A percentile compares a stretch with the other conserved stretches of the same genome.
Conservation (phyloP, 2,797 vertebrate genomes). For the Chaunax sp. region DNA sequence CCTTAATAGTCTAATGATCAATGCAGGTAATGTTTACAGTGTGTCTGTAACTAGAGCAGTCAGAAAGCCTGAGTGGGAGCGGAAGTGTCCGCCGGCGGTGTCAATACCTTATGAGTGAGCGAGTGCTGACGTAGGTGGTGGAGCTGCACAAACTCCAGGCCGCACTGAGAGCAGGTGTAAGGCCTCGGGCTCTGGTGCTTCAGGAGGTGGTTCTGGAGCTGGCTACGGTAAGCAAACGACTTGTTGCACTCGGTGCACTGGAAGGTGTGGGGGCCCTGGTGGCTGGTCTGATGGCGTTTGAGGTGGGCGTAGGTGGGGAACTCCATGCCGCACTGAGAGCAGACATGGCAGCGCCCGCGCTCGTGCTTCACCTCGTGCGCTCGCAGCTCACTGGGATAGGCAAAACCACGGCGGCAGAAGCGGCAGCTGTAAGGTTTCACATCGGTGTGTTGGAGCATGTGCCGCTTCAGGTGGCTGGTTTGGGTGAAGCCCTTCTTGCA, state of each 20-base stretch:
- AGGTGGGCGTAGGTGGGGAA: constrained; percentile 97
- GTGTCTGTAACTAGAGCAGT: constrained; percentile 7
- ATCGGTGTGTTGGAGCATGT: constrained; percentile 97
- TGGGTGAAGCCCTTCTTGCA: constrained; percentile 98
- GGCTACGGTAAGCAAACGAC: constrained; percentile 96
- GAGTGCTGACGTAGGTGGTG: constrained; percentile 98
- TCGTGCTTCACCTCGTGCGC: constrained; percentile 96
- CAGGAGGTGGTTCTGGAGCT: constrained; percentile 97
- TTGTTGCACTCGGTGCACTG: constrained; percentile 97
- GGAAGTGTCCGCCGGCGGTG: constrained; percentile 19
- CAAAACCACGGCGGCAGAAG: constrained; percentile 95
- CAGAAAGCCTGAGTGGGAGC: constrained; percentile 8
- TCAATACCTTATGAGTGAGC: constrained; percentile 94
- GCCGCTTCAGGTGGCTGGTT: constrained; percentile 98
- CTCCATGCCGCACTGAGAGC: constrained; percentile 95
- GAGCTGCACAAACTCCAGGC: constrained; percentile 97
- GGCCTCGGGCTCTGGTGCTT: constrained; percentile 97
- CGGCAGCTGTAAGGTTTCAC: constrained; percentile 98
- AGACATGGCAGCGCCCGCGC: constrained; percentile 94
- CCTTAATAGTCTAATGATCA: neutral
- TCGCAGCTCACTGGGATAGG: constrained; percentile 96
- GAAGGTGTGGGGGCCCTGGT: constrained; percentile 95
- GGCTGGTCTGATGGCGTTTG: constrained; percentile 94
- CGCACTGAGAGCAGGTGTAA: constrained; percentile 96
- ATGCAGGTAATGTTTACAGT: constrained; percentile 18